A percentile compares a stretch with the other conserved stretches of the same genome.
phyloP scores from a whole-genome alignment of 2,113 vertebrate genomes.

The Smithornis capensis region DNA sequence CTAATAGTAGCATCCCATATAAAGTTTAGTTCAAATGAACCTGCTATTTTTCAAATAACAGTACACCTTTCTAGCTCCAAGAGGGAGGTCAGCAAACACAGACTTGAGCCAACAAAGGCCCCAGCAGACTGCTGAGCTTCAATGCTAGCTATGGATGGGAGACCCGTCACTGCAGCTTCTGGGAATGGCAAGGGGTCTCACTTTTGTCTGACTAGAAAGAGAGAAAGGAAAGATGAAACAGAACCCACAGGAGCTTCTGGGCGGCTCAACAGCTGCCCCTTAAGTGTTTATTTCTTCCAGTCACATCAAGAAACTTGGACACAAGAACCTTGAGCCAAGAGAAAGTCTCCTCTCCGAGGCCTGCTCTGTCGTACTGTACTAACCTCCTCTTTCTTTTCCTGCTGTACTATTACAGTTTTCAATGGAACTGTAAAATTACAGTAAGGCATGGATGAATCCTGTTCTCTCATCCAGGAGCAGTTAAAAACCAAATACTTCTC shows the following conservation, averaged over 20 bases:
- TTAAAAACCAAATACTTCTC: conserved; percentile 29
- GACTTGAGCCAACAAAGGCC: background rate
- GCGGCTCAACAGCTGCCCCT: background rate
- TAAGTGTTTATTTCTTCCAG: background rate
- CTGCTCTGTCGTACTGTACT: background rate
- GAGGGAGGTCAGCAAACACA: background rate
- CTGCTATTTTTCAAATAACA: background rate
- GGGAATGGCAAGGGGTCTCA: background rate
- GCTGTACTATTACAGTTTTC: background rate
- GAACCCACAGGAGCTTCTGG: background rate
- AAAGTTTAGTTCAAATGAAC: background rate
- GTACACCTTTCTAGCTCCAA: background rate
- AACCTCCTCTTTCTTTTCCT: background rate
- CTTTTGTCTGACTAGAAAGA: background rate
- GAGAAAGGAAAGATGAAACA: background rate
- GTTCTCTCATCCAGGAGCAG: background rate
- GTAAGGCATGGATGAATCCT: background rate
- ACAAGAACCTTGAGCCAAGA: background rate
- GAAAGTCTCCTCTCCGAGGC: background rate
- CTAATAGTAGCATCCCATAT: background rate
- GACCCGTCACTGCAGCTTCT: background rate
- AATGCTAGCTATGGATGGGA: background rate
- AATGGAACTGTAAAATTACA: conserved; percentile 4
- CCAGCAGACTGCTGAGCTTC: background rate
- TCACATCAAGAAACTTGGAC: background rate